Conservation (phyloP, 2,113 vertebrate genomes). For the Actinemys pallida region DNA sequence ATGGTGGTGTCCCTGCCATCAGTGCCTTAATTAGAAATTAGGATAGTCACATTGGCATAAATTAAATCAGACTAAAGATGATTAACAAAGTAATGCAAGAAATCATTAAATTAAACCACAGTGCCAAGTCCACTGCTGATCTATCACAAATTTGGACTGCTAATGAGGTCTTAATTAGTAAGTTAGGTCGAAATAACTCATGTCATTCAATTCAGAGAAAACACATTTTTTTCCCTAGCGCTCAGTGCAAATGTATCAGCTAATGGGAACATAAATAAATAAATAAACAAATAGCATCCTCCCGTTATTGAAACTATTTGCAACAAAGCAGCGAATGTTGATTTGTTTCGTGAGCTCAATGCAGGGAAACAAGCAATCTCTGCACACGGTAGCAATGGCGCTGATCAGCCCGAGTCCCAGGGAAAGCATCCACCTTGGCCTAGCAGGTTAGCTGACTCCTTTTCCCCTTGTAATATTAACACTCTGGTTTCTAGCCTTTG, state of each 20-base stretch:
- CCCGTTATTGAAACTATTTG: neutral
- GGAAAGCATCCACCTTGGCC: neutral
- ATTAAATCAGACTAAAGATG: constrained; percentile 86
- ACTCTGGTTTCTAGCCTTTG: neutral
- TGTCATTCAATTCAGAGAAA: constrained; percentile 74
- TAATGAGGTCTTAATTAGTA: constrained; percentile 87
- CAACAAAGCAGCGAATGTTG: rapidly evolving
- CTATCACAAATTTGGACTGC: constrained; percentile 85
- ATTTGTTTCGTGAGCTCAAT: rapidly evolving
- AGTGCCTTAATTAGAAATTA: constrained; percentile 85
- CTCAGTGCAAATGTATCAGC: neutral
- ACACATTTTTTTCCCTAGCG: neutral
- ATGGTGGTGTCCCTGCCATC: constrained; percentile 66
- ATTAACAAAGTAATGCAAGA: constrained; percentile 88
- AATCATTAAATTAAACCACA: constrained; percentile 87
- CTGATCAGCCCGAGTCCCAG: neutral
- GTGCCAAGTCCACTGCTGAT: constrained; percentile 83
- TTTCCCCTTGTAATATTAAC: neutral
- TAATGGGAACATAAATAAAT: constrained; percentile 28
- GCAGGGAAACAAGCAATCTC: too few relatives aligned
- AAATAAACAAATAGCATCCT: neutral
- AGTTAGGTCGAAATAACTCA: constrained; percentile 81
- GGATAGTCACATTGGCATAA: constrained; percentile 83
- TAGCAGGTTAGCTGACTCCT: neutral
- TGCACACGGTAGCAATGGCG: neutral